Percentiles rank a stretch among this genome's conserved stretches.
Conservation (phyloP, 1,140 invertebrate species). For the Monomorium pharaonis region DNA sequence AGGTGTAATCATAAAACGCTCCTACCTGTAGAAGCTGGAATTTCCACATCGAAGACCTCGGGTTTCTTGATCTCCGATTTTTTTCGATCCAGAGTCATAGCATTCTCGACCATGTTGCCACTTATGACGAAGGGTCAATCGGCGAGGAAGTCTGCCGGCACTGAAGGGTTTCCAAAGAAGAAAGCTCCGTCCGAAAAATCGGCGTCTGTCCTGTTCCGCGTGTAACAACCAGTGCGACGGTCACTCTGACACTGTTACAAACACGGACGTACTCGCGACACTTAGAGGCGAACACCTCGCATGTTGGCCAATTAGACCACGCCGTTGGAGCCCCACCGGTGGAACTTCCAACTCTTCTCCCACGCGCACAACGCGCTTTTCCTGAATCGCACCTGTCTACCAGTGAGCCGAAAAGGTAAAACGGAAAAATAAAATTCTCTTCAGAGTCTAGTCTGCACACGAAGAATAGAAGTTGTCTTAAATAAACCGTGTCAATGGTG, state of each 20-base stretch:
- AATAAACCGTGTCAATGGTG: not conserved
- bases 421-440: not conserved
- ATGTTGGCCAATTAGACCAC: conserved; percentile 70
- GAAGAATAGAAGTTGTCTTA: not conserved
- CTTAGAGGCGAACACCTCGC: conserved; percentile 74
- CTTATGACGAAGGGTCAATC: not conserved
- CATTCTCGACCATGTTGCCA: conserved; percentile 72
- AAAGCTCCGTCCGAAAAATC: not conserved
- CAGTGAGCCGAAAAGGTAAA: not conserved
- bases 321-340: conserved; percentile 52
- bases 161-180: not conserved
- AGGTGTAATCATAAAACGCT: not conserved
- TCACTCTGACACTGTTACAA: conserved; percentile 73
- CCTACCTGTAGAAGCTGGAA: conserved; percentile 66
- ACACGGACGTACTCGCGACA: conserved; percentile 68
- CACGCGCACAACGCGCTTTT: conserved; percentile 20
- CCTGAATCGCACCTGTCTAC: conserved; percentile 25
- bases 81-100: conserved; percentile 51
- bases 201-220: not conserved
- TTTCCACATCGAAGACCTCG: conserved; percentile 71
- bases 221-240: conserved; percentile 39
- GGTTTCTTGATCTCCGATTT: conserved; percentile 66
- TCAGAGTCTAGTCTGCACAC: not conserved
- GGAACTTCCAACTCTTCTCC: conserved; percentile 6
- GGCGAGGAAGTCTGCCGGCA: not conserved